phyloP scores from a whole-genome alignment of 2,888 invertebrate species.

The Buathra laborator region DNA sequence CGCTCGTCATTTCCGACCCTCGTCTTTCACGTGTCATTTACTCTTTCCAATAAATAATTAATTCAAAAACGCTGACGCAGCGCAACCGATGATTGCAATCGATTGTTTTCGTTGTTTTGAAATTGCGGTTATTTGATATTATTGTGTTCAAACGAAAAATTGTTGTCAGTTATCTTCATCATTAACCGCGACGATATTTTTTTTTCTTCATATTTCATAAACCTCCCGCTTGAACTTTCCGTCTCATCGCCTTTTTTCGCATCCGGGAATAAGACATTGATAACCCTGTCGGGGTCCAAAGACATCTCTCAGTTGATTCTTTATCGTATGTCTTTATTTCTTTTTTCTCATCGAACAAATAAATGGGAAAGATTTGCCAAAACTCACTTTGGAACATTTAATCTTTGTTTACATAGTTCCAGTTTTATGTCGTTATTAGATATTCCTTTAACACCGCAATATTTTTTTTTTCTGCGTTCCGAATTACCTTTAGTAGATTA shows the following conservation, averaged over 20 bases:
- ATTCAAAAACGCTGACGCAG: not conserved
- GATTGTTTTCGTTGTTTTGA: not conserved
- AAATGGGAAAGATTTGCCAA: too few species aligned
- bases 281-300: slow-evolving; percentile 43
- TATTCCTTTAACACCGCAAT: too few species aligned
- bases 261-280: slow-evolving; percentile 53
- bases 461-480: too few species aligned
- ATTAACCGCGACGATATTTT: not conserved
- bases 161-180: not conserved
- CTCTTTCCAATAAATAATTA: not conserved
- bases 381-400: not conserved
- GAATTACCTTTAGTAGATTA: too few species aligned
- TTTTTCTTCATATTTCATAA: not conserved
- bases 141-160: not conserved
- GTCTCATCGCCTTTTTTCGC: slow-evolving; percentile 31
- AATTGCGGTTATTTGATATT: not conserved
- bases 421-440: too few species aligned
- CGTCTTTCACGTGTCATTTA: not conserved
- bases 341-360: not conserved
- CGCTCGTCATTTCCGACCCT: not conserved
- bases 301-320: not conserved
- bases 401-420: not conserved
- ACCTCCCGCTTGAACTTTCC: not conserved
- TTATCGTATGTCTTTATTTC: not conserved
- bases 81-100: not conserved